phyloP scores from a whole-genome alignment of 2,888 invertebrate genomes.

The Lampropteryx suffumata region DNA sequence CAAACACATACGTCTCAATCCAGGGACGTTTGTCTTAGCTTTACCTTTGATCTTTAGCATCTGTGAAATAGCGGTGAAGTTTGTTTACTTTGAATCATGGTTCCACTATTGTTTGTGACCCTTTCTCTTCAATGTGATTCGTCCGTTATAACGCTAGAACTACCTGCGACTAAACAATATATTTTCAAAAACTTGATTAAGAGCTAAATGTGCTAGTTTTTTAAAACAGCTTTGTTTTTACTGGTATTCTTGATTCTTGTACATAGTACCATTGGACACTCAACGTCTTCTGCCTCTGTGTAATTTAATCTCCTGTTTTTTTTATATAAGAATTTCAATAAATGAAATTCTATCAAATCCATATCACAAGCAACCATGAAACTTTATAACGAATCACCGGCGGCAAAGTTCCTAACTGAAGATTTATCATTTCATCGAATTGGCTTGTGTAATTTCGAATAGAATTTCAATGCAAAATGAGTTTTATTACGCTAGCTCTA shows the following conservation, averaged over 20 bases:
- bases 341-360: slow-evolving; percentile 26
- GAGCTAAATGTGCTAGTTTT: too few species aligned
- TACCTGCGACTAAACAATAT: too few species aligned
- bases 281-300: too few species aligned
- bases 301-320: too few species aligned
- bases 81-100: not conserved
- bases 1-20: slow-evolving; percentile 33
- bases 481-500: not conserved
- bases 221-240: too few species aligned
- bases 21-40: slow-evolving; percentile 3
- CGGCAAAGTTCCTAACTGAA: slow-evolving; percentile 24
- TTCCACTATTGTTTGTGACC: slow-evolving; percentile 20
- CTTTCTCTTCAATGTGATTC: slow-evolving; percentile 28
- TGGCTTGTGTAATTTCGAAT: not conserved
- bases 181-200: too few species aligned
- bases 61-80: slow-evolving; percentile 1
- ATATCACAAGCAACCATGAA: slow-evolving; percentile 24
- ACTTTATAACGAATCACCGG: slow-evolving; percentile 28
- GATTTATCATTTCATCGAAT: slow-evolving; percentile 29
- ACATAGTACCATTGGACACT: too few species aligned
- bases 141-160: too few species aligned
- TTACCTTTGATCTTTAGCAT: slow-evolving; percentile 7
- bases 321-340: not conserved
- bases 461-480: not conserved
- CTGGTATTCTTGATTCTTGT: too few species aligned